Conservation (phyloP, 2,888 invertebrate genomes). For the Coremacera marginata region DNA sequence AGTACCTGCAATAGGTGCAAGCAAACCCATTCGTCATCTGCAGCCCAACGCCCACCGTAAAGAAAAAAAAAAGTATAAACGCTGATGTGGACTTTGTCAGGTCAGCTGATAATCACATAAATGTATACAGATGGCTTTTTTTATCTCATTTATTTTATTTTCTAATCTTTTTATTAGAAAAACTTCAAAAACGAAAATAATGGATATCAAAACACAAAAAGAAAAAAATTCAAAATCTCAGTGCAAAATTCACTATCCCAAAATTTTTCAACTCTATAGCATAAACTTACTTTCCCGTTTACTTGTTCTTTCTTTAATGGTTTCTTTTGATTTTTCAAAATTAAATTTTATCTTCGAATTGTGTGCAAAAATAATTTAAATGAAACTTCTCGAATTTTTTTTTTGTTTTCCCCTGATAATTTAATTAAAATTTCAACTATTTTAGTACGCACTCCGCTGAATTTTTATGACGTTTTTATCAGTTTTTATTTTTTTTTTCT, state of each 20-base stretch:
- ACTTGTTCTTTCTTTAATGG: neutral
- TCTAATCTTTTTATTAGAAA: no score
- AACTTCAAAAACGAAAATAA: no score
- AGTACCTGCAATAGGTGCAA: no score
- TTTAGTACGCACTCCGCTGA: neutral
- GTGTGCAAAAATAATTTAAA: neutral
- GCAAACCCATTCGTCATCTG: no score
- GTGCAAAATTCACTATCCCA: no score
- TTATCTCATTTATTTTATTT: no score
- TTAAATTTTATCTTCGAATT: neutral
- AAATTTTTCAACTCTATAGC: neutral
- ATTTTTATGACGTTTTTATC: conserved; percentile 1
- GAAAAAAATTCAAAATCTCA: neutral
- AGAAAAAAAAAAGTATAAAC: neutral
- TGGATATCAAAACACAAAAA: neutral
- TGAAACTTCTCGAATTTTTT: neutral
- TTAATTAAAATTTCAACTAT: conserved; percentile 18
- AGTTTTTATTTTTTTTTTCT: neutral
- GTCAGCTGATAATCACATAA: neutral
- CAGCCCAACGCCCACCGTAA: no score
- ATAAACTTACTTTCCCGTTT: conserved; percentile 3
- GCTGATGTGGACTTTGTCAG: conserved; percentile 10
- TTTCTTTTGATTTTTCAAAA: neutral
- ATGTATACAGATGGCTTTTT: no score
- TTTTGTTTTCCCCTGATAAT: conserved; percentile 15